A percentile compares a stretch with the other conserved stretches of the same genome.
These are phyloP conservation scores for Opisthograptis luteolata DNA, from an alignment of 2,888 invertebrate species.

Conservation along the genomic window DNA sequence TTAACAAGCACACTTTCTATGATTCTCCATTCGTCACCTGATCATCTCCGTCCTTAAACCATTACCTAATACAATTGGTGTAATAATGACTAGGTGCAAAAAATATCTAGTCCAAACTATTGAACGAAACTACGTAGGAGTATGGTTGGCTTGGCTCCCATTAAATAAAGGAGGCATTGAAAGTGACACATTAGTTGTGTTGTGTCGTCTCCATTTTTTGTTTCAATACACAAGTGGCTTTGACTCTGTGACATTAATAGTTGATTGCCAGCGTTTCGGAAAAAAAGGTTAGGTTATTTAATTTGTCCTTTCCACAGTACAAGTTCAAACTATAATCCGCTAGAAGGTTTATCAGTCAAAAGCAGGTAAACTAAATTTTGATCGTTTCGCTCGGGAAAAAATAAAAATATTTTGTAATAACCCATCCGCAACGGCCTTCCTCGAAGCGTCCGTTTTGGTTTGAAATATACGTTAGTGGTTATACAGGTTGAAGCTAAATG, in stretches of 20 bases:
- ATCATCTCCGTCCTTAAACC: no score
- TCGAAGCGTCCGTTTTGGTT: constrained; percentile 21
- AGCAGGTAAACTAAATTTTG: constrained; percentile 9
- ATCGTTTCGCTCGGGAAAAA: constrained; percentile 8
- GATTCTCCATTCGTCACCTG: no score
- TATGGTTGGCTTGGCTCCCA: constrained; percentile 2
- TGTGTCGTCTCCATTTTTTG: background rate
- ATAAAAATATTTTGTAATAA: constrained; percentile 8
- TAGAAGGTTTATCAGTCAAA: constrained; percentile 1
- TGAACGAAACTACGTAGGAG: constrained; percentile 4
- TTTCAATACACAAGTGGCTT: background rate
- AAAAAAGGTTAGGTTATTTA: background rate
- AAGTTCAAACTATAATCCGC: no score
- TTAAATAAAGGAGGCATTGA: constrained; percentile 12
- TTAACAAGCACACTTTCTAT: no score
- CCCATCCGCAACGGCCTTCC: constrained; percentile 28
- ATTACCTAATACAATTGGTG: no score
- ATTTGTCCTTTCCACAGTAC: no score
- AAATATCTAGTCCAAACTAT: constrained; percentile 10
- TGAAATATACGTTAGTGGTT: background rate
- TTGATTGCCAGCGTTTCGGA: background rate
- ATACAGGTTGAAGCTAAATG: background rate
- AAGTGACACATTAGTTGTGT: constrained; percentile 2
- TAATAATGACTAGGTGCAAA: background rate
- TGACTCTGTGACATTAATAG: background rate